A percentile compares a stretch with the other conserved stretches of the same genome.
These are phyloP conservation scores for Cottoperca gobio DNA, from an alignment of 2,797 vertebrate genomes.

Conservation along the genomic window DNA sequence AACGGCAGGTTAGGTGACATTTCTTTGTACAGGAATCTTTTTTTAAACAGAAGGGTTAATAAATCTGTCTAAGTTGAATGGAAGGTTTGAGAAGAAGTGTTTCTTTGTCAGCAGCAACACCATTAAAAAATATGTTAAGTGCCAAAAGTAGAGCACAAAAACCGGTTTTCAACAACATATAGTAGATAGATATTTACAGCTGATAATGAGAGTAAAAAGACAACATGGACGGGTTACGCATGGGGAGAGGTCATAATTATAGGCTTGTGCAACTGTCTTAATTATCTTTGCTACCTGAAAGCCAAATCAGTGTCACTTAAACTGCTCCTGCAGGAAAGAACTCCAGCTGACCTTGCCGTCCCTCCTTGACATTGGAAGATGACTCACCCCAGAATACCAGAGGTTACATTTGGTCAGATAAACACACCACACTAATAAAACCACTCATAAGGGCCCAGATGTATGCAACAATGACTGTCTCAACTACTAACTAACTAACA, in stretches of 20 bases:
- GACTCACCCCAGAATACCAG: conserved; percentile 63
- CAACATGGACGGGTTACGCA: conserved; percentile 32
- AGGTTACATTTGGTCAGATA: conserved; percentile 62
- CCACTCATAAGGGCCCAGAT: conserved; percentile 2
- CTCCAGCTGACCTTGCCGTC: conserved; percentile 62
- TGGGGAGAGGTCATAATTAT: conserved; percentile 62
- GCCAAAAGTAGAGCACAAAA: background rate
- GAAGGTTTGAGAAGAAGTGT: background rate
- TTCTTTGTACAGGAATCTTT: conserved; percentile 46
- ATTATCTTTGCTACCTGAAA: conserved; percentile 63
- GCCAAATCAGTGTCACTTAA: conserved; percentile 65
- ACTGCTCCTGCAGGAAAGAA: conserved; percentile 49
- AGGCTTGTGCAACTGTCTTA: conserved; percentile 60
- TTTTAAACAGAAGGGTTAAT: conserved; percentile 28
- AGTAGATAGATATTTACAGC: conserved; percentile 22
- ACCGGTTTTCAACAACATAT: conserved; percentile 30
- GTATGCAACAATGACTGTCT: conserved; percentile 5
- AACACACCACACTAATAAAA: conserved; percentile 61
- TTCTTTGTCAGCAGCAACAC: background rate
- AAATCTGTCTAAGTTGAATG: conserved; percentile 7
- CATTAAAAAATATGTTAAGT: conserved; percentile 9
- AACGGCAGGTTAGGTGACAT: conserved; percentile 40
- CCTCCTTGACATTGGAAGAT: conserved; percentile 51
- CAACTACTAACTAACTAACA: conserved; percentile 2
- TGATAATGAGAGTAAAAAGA: conserved; percentile 41